Conservation (phyloP, 2,888 invertebrate species). For the Sericinus montela region DNA sequence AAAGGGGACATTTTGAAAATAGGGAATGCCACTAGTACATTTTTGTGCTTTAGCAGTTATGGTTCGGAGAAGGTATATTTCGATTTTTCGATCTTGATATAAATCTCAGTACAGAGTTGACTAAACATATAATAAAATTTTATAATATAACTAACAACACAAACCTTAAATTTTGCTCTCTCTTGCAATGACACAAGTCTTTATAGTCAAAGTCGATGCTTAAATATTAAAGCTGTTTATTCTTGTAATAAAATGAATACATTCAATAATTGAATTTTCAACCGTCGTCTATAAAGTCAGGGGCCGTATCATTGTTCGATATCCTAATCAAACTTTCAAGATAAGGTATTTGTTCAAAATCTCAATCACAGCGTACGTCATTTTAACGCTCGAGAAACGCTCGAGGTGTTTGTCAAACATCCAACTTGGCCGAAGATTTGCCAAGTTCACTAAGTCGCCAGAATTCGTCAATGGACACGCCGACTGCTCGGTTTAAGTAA, state of each 20-base stretch:
- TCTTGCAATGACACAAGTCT: no score
- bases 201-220: no score
- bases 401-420: constrained; percentile 27
- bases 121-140: no score
- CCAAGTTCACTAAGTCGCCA: constrained; percentile 24
- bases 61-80: no score
- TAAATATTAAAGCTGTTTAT: background rate
- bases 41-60: no score
- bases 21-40: no score
- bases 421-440: constrained; percentile 25
- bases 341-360: constrained; percentile 18
- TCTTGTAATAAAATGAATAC: constrained; percentile 6
- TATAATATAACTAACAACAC: no score
- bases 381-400: constrained; percentile 15
- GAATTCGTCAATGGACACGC: constrained; percentile 25
- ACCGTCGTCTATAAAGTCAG: constrained; percentile 4
- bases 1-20: no score
- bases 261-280: constrained; percentile 6
- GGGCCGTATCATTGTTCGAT: constrained; percentile 9
- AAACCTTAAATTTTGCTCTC: no score
- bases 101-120: no score
- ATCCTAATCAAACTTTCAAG: constrained; percentile 15
- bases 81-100: no score
- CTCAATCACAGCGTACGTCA: constrained; percentile 10
- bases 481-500: constrained; percentile 26